Conservation (phyloP, 2,888 invertebrate genomes). For the Tinea semifulvella region DNA sequence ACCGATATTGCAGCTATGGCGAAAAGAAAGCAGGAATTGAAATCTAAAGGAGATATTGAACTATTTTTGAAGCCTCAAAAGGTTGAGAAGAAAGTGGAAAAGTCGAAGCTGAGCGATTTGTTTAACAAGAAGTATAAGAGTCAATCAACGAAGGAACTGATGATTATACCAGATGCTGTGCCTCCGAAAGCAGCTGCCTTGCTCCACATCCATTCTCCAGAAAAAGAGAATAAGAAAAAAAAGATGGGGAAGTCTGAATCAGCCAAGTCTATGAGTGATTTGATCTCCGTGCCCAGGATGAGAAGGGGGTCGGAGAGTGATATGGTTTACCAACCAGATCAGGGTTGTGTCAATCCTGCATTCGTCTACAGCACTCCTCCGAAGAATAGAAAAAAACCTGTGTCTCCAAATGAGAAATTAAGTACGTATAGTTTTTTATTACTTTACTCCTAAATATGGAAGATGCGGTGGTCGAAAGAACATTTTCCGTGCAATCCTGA, state of each 20-base stretch:
- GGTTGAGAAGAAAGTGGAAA: constrained; percentile 48
- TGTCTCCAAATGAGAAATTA: constrained; percentile 52
- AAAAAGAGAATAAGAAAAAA: constrained; percentile 46
- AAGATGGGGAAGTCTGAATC: constrained; percentile 51
- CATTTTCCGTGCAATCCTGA: too few relatives aligned
- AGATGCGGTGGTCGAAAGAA: too few relatives aligned
- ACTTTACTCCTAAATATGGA: background rate
- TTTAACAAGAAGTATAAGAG: constrained; percentile 59
- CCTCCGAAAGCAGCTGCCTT: constrained; percentile 71
- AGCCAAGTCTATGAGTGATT: constrained; percentile 42
- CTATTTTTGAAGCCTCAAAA: constrained; percentile 48
- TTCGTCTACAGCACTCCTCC: constrained; percentile 63
- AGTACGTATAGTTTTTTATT: too few relatives aligned
- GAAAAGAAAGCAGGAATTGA: constrained; percentile 44
- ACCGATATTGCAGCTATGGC: constrained; percentile 47
- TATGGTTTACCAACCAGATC: constrained; percentile 25
- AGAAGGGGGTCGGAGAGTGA: constrained; percentile 59
- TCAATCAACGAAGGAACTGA: constrained; percentile 47
- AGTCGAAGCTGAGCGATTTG: constrained; percentile 54
- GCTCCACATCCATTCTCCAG: constrained; percentile 64
- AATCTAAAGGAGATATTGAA: constrained; percentile 54
- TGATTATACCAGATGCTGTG: constrained; percentile 54
- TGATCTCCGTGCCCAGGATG: constrained; percentile 35
- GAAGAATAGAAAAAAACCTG: constrained; percentile 51
- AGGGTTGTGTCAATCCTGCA: constrained; percentile 49